Evolutionary conservation across 1,140 invertebrate genomes (phyloP), one percentile per base, ranked within the genome.

Genomic region (Hyles euphorbiae): DNA sequence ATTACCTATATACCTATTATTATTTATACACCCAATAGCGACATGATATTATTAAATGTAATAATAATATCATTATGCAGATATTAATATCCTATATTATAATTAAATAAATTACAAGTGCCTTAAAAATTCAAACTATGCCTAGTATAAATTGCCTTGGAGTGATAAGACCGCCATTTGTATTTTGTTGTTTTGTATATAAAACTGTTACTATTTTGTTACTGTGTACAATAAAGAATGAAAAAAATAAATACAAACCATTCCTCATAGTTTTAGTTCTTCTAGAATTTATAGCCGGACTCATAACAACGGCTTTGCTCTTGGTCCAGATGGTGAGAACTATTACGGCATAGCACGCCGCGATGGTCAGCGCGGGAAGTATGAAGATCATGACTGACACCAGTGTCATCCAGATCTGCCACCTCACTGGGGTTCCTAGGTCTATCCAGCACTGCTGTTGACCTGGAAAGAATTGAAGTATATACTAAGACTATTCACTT

Each of bases 271-370:
- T 83, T 51, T 84, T 92, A 57, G 67, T 81, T 79, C 87, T 64
- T 70, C 90, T 56, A 78, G 91, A 71, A 88, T 91, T 82, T 82
- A 91, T 71, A 61, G 91, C 74, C 52, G 89, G 76, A 65, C 88
- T 87, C 86, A 88, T 86, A 33, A 91, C 89, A 1, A 92, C 89
- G 43, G 90, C 90, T 78, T 92, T 94, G 87, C 89, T 93, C 71
- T 96, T 96, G 1, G 94, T 93, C 96, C 96, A 98, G 67, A 99
- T 98, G 3, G 97, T 98, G 78, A 94, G 92, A 0, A 98, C 96
- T 63, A 99, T 98, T 63, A 98, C 93, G 6, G 94, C 92, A 87
- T 98, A 98, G 79, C 97, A 98, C 2, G 93, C 93, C 0, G 95
- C 93, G 49, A 99, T 99, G 68, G 98, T 96, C 36, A 98, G 68